Base-by-base conservation (phyloP, 2,113 vertebrate species). In the Zapus hudsonius region DNA sequence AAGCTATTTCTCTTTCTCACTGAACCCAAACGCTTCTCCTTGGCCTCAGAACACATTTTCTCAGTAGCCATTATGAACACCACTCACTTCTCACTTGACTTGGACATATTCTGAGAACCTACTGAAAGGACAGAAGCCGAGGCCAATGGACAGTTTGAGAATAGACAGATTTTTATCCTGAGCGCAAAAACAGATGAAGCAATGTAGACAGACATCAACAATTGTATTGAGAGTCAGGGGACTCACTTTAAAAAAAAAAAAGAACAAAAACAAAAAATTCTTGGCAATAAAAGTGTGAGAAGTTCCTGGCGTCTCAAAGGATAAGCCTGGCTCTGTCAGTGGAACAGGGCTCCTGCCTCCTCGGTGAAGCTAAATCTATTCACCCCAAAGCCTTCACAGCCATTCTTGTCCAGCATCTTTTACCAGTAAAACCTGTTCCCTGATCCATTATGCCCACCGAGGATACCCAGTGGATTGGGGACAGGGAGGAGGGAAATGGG, bases 81-180 rank as follows among this genome's bases (percentile, higher is more conserved):
- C 66, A 81, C 80, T 89, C 66, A 81, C 80, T 89, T 80, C 84
- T 92, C 92, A 66, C 29, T 89, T 47, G 36, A 59, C 75, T 73
- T 84, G 63, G 29, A 69, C 29, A 38, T 61, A 69, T 64, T 87
- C 84, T 76, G 22, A 91, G 59, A 82, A 69, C 52, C 40, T 79
- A 52, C 27, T 2, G 9, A 85, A 52, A 36, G 17, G n/a, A 78
- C 25, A 85, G 70, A 80, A 12, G 25, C 47, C 59, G 36, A 40
- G 44, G n/a, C 55, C 44, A 89, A 44, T 27, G 64, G 29, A 55
- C 44, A 87, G 23, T 78, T 36, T 74, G 47, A 93, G 55, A 84
- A 76, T 8, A 63, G 61, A 89, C 52, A 76, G 84, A 61, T 92
- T 70, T 69, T 87, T 82, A 82, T 70, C 69, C 86, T 40, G 25